phyloP scores from a whole-genome alignment of 1,140 invertebrate genomes.

The Eriosoma lanigerum region DNA sequence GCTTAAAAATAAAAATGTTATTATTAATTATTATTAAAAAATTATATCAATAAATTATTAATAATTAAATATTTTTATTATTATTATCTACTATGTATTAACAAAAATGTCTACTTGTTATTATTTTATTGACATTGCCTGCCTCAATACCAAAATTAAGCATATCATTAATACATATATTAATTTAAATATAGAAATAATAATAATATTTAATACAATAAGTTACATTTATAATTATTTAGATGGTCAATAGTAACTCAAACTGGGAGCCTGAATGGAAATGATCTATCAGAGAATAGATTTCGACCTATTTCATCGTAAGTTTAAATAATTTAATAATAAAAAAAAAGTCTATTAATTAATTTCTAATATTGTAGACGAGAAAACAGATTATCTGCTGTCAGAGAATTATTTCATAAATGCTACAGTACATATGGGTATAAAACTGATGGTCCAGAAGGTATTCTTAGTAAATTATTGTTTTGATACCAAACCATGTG shows the following conservation, averaged over 20 bases:
- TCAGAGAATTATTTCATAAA: conserved; percentile 40
- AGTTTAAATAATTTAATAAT: not conserved
- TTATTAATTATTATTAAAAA: too few species aligned
- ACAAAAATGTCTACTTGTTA: too few species aligned
- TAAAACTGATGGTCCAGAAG: conserved; percentile 1
- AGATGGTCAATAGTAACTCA: conserved; percentile 44
- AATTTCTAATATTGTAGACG: not conserved
- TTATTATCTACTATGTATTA: too few species aligned
- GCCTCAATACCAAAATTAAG: too few species aligned
- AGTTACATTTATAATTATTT: too few species aligned
- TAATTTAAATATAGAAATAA: too few species aligned
- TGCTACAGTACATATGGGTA: conserved; percentile 30
- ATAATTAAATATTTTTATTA: too few species aligned
- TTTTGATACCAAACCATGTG: not conserved
- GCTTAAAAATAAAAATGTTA: too few species aligned
- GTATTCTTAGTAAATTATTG: conserved; percentile 40
- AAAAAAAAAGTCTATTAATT: not conserved
- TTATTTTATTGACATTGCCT: too few species aligned
- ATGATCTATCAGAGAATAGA: conserved; percentile 24
- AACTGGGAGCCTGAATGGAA: conserved; percentile 38
- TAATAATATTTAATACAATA: too few species aligned
- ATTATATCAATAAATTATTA: too few species aligned
- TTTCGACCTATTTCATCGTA: conserved; percentile 27
- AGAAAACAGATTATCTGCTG: conserved; percentile 26
- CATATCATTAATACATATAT: too few species aligned